Conservation (phyloP, 2,113 vertebrate genomes). For the Trachemys scripta region DNA sequence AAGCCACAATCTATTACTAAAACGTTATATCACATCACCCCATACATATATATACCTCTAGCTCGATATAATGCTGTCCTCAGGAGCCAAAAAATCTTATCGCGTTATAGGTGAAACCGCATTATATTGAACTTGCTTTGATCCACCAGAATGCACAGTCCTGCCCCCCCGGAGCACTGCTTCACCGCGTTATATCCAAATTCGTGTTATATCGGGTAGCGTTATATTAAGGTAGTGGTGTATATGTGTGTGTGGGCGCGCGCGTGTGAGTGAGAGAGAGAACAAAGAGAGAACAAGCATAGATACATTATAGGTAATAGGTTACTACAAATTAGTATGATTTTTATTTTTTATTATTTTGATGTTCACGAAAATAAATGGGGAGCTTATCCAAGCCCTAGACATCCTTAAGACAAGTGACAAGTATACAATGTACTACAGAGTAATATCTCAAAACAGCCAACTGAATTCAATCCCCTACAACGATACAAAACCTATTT, state of each 20-base stretch:
- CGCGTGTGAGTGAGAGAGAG: background rate
- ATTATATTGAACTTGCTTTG: too few species aligned
- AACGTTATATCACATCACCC: background rate
- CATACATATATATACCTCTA: too few species aligned
- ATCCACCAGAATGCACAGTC: too few species aligned
- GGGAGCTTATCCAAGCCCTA: background rate
- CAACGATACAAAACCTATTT: constrained; percentile 61
- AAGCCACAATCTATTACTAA: background rate
- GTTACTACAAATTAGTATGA: background rate
- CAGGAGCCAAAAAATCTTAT: too few species aligned
- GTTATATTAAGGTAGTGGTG: too few species aligned
- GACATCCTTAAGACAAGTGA: background rate
- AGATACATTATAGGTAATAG: background rate
- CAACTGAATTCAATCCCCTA: background rate
- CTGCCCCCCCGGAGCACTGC: too few species aligned
- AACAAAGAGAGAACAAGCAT: background rate
- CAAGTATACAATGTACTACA: background rate
- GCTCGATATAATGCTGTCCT: too few species aligned
- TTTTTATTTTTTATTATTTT: background rate
- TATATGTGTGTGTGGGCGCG: background rate
- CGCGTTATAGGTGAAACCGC: too few species aligned
- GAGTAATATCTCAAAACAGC: background rate
- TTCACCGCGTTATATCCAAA: too few species aligned
- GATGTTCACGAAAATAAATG: background rate
- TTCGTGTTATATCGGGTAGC: too few species aligned